Conservation (phyloP, 2,113 vertebrate genomes). For the Melozone crissalis region DNA sequence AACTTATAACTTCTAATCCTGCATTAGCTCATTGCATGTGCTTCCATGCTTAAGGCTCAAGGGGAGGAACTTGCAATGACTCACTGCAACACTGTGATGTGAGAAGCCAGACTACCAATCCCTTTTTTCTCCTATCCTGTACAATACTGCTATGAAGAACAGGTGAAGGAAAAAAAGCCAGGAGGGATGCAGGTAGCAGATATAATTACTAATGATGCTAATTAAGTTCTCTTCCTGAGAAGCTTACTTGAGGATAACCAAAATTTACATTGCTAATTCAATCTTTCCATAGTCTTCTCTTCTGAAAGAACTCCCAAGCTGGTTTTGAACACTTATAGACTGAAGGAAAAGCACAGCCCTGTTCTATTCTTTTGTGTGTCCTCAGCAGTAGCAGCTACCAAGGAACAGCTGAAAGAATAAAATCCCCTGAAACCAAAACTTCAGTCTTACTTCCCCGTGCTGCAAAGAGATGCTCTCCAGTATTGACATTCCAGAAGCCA, state of each 20-base stretch:
- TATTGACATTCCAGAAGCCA: conserved; percentile 95
- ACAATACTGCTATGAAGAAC: neutral
- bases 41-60: neutral
- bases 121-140: neutral
- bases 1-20: neutral
- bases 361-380: neutral
- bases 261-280: neutral
- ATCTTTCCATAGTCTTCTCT: neutral
- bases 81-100: neutral
- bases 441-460: conserved; percentile 76
- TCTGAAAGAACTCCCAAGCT: neutral
- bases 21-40: neutral
- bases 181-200: neutral
- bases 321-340: neutral
- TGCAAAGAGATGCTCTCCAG: conserved; percentile 83
- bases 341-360: neutral
- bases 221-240: neutral
- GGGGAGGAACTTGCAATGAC: neutral
- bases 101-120: neutral
- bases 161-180: neutral
- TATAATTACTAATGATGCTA: neutral
- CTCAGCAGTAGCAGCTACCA: neutral
- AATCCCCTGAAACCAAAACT: neutral
- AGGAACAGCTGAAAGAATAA: neutral
- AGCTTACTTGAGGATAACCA: neutral